Base-by-base conservation (phyloP, 2,888 invertebrate species). In the Sinhomidia bicolor region DNA sequence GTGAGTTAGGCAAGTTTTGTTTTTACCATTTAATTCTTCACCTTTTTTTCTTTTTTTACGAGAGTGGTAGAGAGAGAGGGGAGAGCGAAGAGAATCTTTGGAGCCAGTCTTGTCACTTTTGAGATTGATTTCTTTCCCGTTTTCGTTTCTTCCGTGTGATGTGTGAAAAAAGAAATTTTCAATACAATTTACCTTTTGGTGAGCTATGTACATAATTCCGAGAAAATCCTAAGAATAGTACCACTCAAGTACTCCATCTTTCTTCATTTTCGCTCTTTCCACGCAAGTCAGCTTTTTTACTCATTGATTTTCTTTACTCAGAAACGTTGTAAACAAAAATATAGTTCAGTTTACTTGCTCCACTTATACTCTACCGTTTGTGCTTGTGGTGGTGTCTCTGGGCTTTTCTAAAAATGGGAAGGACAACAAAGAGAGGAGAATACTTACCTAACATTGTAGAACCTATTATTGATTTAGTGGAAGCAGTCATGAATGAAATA, bases 111-210 rank as follows among this genome's bases (percentile, higher is more conserved):
- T 85, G 85, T 79, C 85, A 85, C 79, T 85, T 85, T 85, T n/a
- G 29, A 85, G 85, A 85, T 85, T 85, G 85, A 85, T 85, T 85
- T 79, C 84, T 79, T 44, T 65, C 81, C 62, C 51, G 7, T 68
- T 65, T 81, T 87, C 36, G 84, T 79, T 26, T 83, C 17, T 10
- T 76, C 51, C 51, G 76, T 76, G 68, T 84, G 74, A 78, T 84
- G 32, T 47, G 36, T 51, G 76, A 23, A 26, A 76, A 76, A 20
- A 76, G 10, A 44, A 5, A 20, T 51, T 51, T 29, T 51, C 47
- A 7, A 4, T 36, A 68, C 36, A 65, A 26, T 57, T 57, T 20
- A n/a, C n/a, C 17, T 17, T 57, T 60, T 26, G 60, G 14, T 14
- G 26, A 60, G 32, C 10, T 44, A n/a, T 26, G 2, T 47, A 9